Percentiles rank a stretch among this genome's conserved stretches.
Evolutionary conservation across 2,113 vertebrate genomes (phyloP).

Genomic region (Aspidoscelis tigris): DNA sequence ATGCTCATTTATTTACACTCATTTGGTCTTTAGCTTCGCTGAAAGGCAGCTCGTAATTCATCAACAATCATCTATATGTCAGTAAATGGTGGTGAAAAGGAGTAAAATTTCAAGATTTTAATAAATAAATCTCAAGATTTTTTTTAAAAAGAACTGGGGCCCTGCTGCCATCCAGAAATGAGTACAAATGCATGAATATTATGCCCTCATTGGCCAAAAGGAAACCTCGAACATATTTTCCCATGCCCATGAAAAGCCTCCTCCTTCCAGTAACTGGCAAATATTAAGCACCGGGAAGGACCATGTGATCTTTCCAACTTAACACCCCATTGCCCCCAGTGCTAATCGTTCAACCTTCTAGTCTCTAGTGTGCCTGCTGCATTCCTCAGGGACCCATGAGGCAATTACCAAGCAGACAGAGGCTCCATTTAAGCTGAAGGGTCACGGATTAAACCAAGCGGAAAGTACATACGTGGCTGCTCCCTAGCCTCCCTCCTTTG

Average conservation of each 20-base stretch:
- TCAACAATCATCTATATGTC: too few relatives aligned
- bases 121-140: neutral
- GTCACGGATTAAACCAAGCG: slow-evolving; percentile 22
- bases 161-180: neutral
- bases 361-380: neutral
- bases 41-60: too few relatives aligned
- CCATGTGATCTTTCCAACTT: slow-evolving; percentile 14
- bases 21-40: neutral
- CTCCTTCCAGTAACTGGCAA: neutral
- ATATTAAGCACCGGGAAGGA: neutral
- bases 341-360: slow-evolving; percentile 21
- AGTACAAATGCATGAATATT: neutral
- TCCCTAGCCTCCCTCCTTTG: slow-evolving; percentile 2
- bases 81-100: too few relatives aligned
- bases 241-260: neutral
- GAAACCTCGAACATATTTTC: neutral
- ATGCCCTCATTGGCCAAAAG: too few relatives aligned
- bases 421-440: slow-evolving; percentile 13
- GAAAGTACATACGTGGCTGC: neutral
- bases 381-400: slow-evolving; percentile 26
- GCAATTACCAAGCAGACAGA: slow-evolving; percentile 24
- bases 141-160: too few relatives aligned
- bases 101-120: neutral
- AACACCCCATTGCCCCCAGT: neutral
- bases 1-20: neutral